Base-by-base conservation (phyloP, 2,797 vertebrate species). In the Aphelocoma californica region DNA sequence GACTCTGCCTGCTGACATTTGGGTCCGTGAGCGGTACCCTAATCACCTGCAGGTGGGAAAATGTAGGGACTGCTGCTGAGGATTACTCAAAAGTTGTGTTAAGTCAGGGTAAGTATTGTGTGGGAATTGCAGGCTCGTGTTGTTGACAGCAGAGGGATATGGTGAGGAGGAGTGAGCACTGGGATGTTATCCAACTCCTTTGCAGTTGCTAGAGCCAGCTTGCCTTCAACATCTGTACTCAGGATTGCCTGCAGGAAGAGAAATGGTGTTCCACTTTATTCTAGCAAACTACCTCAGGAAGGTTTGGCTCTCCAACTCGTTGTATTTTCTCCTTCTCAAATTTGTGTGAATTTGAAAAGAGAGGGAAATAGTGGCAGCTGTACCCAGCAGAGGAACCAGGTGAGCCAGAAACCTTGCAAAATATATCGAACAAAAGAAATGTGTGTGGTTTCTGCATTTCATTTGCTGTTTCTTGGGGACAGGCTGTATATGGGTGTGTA, bases 191-290 rank as follows among this genome's bases (percentile, higher is more conserved):
- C 79, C 88, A 96, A 21, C 38, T 72, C 26, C 57, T 88, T 14
- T 56, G 75, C 72, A 72, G 15, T 40, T 83, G 71, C 42, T 85
- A 16, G 34, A 92, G 89, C 57, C 79, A 83, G 44, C 32, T 58
- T 81, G 61, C 73, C 84, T 94, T 92, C 65, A 91, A 70, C 81
- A 92, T 88, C 93, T 96, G 92, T 77, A 51, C 54, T 90, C 15
- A 36, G 73, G 58, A 66, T 50, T 94, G 51, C 56, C 34, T 89
- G 69, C 34, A 78, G 91, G 69, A 83, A 65, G 75, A 74, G 81
- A 74, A 94, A 48, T 25, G 3, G 3, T 54, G 38, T 58, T 93
- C 65, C 58, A 23, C 17, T 62, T 77, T 77, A 23, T 38, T 57
- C 51, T 23, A 74, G 57, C 34, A 36, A 91, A 34, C 72, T 53